Evolutionary conservation across 92 coral and sea anemone genomes (phyloP), one percentile per base, ranked within the genome.

Genomic region (Epizoanthus stellaris): DNA sequence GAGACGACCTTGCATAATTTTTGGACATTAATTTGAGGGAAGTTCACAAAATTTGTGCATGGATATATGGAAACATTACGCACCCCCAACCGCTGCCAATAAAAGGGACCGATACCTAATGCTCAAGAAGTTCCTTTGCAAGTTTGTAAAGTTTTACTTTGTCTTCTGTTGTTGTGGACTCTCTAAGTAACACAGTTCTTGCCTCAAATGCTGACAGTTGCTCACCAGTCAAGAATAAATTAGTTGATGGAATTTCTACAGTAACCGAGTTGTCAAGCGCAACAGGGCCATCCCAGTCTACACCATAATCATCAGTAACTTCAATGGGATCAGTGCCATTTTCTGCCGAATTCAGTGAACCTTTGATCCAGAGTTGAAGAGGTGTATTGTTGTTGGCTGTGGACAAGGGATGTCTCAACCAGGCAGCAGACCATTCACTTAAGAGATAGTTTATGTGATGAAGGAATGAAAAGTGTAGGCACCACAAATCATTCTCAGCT

Each of bases 101-200:
- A 23, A 23, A 23, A 23, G 25, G 25, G 25, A 23, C 25, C 25
- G 25, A 23, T 23, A 23, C 25, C 25, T 23, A 23, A 23, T 23
- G 25, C 25, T 23, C 25, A 23, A 23, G 25, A 23, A 23, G 25
- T 23, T 23, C 25, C 25, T 23, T 23, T 23, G 86, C 89, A 86
- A 80, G 89, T 86, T 67, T 80, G 62, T 86, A 86, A 86, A 80
- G 89, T 80, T 86, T 86, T 58, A 85, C 25, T 67, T 85, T 66
- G 40, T 85, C 88, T 73, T 85, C 84, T 67, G 65, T 85, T 43
- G 42, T 39, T 20, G 38, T 52, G 66, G 89, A 86, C 58, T 86
- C 89, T 23, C 63, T 56, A 69, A 86, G 86, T 40, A 9, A 49
- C 9, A 19, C 59, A 34, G 80, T 58, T 77, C 63, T 58, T 68